Percentiles rank a stretch among this genome's conserved stretches.
Evolutionary conservation across 1,140 invertebrate species (phyloP).

Genomic region (Acromyrmex heyeri): DNA sequence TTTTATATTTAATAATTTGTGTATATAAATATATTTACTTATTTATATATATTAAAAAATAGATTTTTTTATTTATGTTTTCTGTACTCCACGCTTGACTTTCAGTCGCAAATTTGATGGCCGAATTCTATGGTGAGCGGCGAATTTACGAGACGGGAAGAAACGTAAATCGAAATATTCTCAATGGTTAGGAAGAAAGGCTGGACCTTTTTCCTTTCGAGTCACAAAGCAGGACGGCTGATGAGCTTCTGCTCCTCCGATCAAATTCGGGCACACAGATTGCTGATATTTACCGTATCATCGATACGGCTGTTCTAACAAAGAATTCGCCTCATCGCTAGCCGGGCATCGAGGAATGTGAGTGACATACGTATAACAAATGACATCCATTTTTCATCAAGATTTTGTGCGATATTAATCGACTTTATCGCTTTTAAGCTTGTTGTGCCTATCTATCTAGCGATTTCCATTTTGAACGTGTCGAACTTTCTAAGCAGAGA

Average conservation of each 20-base stretch:
- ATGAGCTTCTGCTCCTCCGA: slow-evolving; percentile 63
- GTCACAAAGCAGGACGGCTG: slow-evolving; percentile 67
- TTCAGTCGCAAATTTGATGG: slow-evolving; percentile 8
- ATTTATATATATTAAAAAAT: slow-evolving; percentile 11
- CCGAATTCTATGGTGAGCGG: slow-evolving; percentile 57
- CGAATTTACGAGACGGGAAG: slow-evolving; percentile 23
- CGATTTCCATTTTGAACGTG: neutral
- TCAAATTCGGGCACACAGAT: slow-evolving; percentile 50
- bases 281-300: slow-evolving; percentile 23
- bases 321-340: slow-evolving; percentile 9
- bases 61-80: neutral
- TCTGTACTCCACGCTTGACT: neutral
- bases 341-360: slow-evolving; percentile 1
- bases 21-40: slow-evolving; percentile 9
- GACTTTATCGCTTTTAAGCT: neutral
- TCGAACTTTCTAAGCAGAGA: neutral
- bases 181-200: slow-evolving; percentile 2
- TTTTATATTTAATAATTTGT: slow-evolving; percentile 1
- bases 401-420: slow-evolving; percentile 27
- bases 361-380: slow-evolving; percentile 27
- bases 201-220: neutral
- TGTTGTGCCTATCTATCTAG: neutral
- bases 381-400: slow-evolving; percentile 42
- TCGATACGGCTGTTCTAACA: neutral
- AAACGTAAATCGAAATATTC: slow-evolving; percentile 12